Base-by-base conservation (phyloP, 2,113 vertebrate species). In the Centropus bengalensis region DNA sequence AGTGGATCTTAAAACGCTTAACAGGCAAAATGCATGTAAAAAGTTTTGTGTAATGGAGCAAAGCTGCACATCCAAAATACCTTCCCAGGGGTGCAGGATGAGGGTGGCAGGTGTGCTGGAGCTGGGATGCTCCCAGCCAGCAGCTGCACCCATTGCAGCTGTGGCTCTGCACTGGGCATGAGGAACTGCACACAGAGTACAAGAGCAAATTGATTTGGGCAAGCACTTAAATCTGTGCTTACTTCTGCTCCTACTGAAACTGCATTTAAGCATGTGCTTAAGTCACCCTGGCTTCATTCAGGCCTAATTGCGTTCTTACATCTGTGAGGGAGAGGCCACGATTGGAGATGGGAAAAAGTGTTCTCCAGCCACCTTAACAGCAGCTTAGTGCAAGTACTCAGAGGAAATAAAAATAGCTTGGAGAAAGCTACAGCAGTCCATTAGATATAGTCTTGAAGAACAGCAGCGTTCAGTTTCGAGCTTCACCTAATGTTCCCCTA, bases 161-260 rank as follows among this genome's bases (percentile, higher is more conserved):
- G 1, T 1, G 24, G 44, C 59, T 28, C 76, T 28, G 58, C 27
- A 28, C n/a, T 7, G 51, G 30, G 30, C 2, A 2, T 1, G 5
- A 63, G 77, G 38, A 76, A 28, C 33, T 1, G 3, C 63, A n/a
- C 58, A 68, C 75, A 63, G 58, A n/a, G 33, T 59, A 67, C 38
- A 47, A 14, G 75, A 70, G 51, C 44, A 55, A 73, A 49, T 60
- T 1, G 0, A 16, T 40, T 20, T 1, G 9, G 49, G 59, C 81
- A 51, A 69, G 49, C 69, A 36, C 74, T 44, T 47, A 23, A 36
- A 45, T 26, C 69, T 68, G 14, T 19, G 54, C 44, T 64, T 28
- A 60, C 21, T 44, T n/a, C 75, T 26, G 4, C 14, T 60, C 40
- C 76, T 51, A 18, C 26, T 77, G 70, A n/a, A 90, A 36, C 47